phyloP scores from a whole-genome alignment of 2,797 vertebrate species.

The Triplophysa bombifrons region DNA sequence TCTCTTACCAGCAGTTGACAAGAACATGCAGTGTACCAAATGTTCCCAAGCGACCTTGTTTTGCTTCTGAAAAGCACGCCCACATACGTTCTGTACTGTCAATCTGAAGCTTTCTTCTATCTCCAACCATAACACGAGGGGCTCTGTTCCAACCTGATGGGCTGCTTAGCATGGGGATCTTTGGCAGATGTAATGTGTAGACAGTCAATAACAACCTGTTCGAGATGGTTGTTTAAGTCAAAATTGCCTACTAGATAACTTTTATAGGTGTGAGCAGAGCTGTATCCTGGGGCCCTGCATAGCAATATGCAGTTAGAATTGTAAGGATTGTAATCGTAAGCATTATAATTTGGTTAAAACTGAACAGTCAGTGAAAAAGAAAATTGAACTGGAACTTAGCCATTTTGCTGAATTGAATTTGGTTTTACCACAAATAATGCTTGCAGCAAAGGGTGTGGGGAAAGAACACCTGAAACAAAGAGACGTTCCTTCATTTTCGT shows the following conservation, averaged over 20 bases:
- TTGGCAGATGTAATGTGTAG: constrained; percentile 16
- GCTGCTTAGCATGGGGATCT: constrained; percentile 38
- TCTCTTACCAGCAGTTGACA: constrained; percentile 62
- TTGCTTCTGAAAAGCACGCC: constrained; percentile 61
- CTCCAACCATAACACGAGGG: constrained; percentile 1
- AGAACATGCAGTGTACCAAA: constrained; percentile 64
- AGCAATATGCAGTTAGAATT: not conserved
- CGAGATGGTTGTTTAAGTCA: not conserved
- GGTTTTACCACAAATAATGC: too few relatives aligned
- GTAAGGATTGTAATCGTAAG: not conserved
- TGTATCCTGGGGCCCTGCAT: not conserved
- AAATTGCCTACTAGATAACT: not conserved
- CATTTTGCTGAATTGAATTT: too few relatives aligned
- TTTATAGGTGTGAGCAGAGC: not conserved
- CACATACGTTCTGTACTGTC: constrained; percentile 53
- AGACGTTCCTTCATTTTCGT: too few relatives aligned
- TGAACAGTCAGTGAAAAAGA: too few relatives aligned
- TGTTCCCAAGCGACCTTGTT: constrained; percentile 65
- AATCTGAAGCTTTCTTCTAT: constrained; percentile 40
- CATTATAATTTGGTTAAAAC: not conserved
- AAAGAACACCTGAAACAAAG: too few relatives aligned
- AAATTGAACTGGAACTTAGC: too few relatives aligned
- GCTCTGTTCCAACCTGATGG: constrained; percentile 7
- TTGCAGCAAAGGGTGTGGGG: too few relatives aligned
- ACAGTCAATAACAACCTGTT: constrained; percentile 24